phyloP scores from a whole-genome alignment of 1,140 invertebrate genomes.

The Psilanteris sp. region DNA sequence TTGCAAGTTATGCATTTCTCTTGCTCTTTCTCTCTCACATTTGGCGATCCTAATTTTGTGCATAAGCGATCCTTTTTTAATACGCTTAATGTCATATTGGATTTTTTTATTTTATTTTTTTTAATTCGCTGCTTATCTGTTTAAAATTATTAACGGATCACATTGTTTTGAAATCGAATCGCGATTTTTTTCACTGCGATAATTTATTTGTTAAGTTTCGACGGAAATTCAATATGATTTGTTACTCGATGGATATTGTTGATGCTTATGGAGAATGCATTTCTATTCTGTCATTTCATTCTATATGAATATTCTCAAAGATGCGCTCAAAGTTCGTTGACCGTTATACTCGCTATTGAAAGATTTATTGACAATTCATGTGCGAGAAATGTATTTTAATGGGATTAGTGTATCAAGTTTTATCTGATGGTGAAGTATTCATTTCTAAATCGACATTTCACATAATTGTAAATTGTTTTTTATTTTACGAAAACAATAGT shows the following conservation, averaged over 20 bases:
- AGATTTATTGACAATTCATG: conserved; percentile 28
- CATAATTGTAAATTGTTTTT: conserved; percentile 24
- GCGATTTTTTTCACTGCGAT: too few relatives aligned
- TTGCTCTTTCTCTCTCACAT: too few relatives aligned
- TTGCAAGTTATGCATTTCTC: conserved; percentile 9
- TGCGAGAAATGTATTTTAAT: conserved; percentile 37
- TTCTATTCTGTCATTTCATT: not conserved
- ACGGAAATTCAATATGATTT: not conserved
- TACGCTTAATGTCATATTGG: too few relatives aligned
- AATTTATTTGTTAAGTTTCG: conserved; percentile 24
- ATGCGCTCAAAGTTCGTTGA: conserved; percentile 2
- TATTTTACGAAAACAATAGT: conserved; percentile 4
- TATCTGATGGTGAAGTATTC: conserved; percentile 15
- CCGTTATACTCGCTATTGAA: conserved; percentile 4
- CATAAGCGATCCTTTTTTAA: too few relatives aligned
- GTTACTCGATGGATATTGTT: too few relatives aligned
- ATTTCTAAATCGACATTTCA: conserved; percentile 7
- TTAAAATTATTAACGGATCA: not conserved
- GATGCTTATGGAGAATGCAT: too few relatives aligned
- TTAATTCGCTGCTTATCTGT: too few relatives aligned
- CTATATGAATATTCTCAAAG: conserved; percentile 35
- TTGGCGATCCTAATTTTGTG: too few relatives aligned
- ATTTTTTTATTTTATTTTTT: not conserved
- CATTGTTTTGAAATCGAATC: too few relatives aligned
- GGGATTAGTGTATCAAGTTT: conserved; percentile 19